A percentile compares a stretch with the other conserved stretches of the same genome.
These are phyloP conservation scores for Cyanoliseus patagonus DNA, from an alignment of 2,113 vertebrate genomes.

Conservation along the genomic window DNA sequence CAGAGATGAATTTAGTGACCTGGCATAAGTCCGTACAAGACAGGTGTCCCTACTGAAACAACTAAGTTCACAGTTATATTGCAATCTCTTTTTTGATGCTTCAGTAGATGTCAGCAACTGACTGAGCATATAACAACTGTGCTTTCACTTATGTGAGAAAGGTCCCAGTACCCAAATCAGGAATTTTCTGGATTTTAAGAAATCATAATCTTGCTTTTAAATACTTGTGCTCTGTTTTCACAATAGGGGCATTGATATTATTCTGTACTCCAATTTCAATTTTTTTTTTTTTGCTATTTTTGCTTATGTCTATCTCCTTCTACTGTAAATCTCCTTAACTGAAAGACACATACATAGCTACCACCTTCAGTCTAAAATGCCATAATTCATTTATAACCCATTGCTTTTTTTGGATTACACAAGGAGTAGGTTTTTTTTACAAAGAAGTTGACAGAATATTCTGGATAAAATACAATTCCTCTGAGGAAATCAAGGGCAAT, in stretches of 20 bases:
- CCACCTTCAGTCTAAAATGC: not conserved
- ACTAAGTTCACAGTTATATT: not conserved
- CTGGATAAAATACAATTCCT: not conserved
- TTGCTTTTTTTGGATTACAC: not conserved
- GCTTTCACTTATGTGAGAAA: not conserved
- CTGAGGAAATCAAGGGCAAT: not conserved
- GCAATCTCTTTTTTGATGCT: not conserved
- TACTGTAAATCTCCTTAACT: not conserved
- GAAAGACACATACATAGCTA: not conserved
- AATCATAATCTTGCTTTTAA: not conserved
- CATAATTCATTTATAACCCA: not conserved
- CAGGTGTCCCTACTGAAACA: not conserved
- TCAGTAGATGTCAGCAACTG: not conserved
- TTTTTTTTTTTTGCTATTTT: not conserved
- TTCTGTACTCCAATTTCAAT: not conserved
- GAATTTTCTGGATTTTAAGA: not conserved
- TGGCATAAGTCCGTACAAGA: not conserved
- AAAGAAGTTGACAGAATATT: not conserved
- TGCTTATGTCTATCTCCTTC: not conserved
- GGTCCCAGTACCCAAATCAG: not conserved
- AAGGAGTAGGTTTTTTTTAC: not conserved
- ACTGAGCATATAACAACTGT: not conserved
- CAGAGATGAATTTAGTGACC: not conserved
- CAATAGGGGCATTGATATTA: not conserved
- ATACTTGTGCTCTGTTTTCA: not conserved